Evolutionary conservation across 1,140 invertebrate species (phyloP).

Genomic region (Ceratina australensis): DNA sequence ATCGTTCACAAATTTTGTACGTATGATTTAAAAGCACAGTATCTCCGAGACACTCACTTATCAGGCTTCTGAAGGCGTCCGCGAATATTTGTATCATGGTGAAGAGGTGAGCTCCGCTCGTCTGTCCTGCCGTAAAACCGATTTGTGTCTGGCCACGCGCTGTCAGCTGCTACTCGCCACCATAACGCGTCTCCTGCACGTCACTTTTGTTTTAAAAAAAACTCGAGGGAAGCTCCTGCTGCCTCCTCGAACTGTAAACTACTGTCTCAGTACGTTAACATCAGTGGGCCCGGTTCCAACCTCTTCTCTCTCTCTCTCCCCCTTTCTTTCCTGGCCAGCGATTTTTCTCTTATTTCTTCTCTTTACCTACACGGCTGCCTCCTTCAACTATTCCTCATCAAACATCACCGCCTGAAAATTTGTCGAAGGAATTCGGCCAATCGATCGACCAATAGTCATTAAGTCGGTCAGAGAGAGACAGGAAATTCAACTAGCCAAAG

Average conservation of each 20-base stretch:
- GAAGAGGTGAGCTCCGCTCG: conserved; percentile 40
- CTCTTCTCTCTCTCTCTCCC: background rate
- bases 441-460: background rate
- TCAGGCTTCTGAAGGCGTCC: conserved; percentile 74
- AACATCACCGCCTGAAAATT: too few species aligned
- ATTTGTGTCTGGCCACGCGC: conserved; percentile 30
- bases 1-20: too few species aligned
- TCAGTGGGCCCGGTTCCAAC: conserved; percentile 40
- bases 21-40: background rate
- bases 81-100: conserved; percentile 76
- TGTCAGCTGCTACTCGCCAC: conserved; percentile 67
- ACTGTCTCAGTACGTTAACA: conserved; percentile 38
- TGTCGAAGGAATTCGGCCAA: background rate
- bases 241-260: conserved; percentile 36
- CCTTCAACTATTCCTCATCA: too few species aligned
- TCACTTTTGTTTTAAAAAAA: conserved; percentile 35
- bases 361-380: background rate
- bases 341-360: background rate
- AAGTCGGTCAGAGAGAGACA: background rate
- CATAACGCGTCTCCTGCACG: conserved; percentile 63
- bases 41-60: conserved; percentile 71
- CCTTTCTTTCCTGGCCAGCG: conserved; percentile 7
- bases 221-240: conserved; percentile 16
- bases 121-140: conserved; percentile 38
- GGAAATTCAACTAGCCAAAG: background rate